Base-by-base conservation (phyloP, 2,888 invertebrate species). In the Diabrotica balteata region DNA sequence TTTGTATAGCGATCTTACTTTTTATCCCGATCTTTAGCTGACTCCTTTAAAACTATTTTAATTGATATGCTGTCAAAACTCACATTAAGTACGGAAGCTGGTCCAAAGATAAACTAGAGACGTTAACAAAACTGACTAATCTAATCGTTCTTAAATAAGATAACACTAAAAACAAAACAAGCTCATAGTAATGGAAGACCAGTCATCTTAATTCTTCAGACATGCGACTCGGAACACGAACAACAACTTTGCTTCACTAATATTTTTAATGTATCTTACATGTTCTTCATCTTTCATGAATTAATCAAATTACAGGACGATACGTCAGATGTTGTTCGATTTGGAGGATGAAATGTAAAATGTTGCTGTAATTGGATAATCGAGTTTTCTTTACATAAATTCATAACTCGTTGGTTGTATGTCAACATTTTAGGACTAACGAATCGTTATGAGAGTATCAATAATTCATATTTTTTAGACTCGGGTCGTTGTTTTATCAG, bases 271-370 rank as follows among this genome's bases (percentile, higher is more conserved):
- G 69, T 69, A 67, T 69, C 67, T 70, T 70, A 61, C 66, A 51
- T 66, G 66, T 66, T 61, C 61, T 62, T 69, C 67, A 70, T 70
- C 66, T 67, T 71, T 72, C 73, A 72, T 74, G 74, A 75, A 75
- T 75, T 69, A 75, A 75, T 73, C 71, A 72, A 74, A 74, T 71
- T 71, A 69, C 66, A 57, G 66, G 67, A 68, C 66, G 52, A 68
- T 59, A 70, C 59, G 72, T 72, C 71, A 70, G 52, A 49, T 62
- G 54, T 51, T 62, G 49, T 57, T 60, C 67, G 63, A 49, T 62
- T 71, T 66, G 63, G 46, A 53, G 53, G 59, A 46, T 55, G 59
- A 54, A 11, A 51, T 17, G 59, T 45, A 50, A 52, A 69, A 69
- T 60, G 71, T 71, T 68, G 50, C 45, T 67, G 63, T 74, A 72